These are phyloP conservation scores for Mycetomoellerius zeteki DNA, from an alignment of 1,140 invertebrate genomes.

Conservation along the genomic window DNA sequence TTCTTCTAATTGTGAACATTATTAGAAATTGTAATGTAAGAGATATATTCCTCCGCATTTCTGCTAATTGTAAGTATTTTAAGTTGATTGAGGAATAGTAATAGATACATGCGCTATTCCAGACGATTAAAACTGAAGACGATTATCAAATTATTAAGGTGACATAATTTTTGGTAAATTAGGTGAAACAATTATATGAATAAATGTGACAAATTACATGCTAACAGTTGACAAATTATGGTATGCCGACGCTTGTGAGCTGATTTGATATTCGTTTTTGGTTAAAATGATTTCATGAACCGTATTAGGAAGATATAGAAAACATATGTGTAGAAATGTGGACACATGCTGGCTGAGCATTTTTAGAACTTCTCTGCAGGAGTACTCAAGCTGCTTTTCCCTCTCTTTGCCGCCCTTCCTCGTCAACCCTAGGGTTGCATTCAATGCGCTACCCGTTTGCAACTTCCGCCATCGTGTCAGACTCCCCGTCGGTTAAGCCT, in stretches of 20 bases:
- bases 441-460: conserved; percentile 24
- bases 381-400: background rate
- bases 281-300: no score
- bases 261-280: background rate
- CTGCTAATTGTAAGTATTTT: background rate
- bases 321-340: conserved; percentile 40
- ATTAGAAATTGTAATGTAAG: background rate
- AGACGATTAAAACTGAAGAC: background rate
- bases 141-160: conserved; percentile 8
- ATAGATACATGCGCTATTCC: background rate
- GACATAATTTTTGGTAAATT: background rate
- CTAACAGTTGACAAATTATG: background rate
- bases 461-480: conserved; percentile 22
- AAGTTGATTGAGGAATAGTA: background rate
- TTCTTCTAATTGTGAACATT: conserved; percentile 7
- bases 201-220: background rate
- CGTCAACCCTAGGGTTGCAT: conserved; percentile 21
- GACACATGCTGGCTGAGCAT: conserved; percentile 9
- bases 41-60: background rate
- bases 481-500: conserved; percentile 16
- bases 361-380: conserved; percentile 55
- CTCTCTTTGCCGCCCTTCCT: background rate
- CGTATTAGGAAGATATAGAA: background rate
- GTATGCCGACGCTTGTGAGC: background rate
- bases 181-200: background rate